Evolutionary conservation across 2,113 vertebrate genomes (phyloP), one percentile per base, ranked within the genome.

Genomic region (Podilymbus podiceps): DNA sequence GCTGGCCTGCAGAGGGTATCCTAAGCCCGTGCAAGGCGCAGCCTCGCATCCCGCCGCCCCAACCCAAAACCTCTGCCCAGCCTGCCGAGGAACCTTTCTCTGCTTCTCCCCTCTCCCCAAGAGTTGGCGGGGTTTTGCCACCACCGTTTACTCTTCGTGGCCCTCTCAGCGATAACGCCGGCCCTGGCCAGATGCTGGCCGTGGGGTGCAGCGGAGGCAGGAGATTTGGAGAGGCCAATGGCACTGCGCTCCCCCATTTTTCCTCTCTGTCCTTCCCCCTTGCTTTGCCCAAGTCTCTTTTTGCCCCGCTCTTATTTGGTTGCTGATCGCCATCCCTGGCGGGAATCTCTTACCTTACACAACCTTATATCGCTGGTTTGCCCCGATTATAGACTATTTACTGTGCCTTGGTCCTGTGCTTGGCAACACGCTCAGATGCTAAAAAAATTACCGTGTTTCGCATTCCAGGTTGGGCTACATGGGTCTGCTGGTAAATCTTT

Each of bases 1-100:
- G 6, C 58, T 30, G 81, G 89, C 93, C 96, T 96, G 95, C 78
- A 97, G 95, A 95, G 91, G 93, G 95, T 95, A 86, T 52, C 96
- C 95, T 96, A 95, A 95, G 63, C 75, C 90, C 8, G 5, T 50
- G 63, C 91, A 91, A 79, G 8, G 67, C 85, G 91, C 77, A 42
- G 53, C 64, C 47, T 86, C 15, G 0, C 17, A 9, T 40, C 53
- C 66, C 4, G 9, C 38, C 19, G 3, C 21, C 56, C 56, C 27
- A 17, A 67, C 52, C 73, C 49, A 18, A 56, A 71, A 44, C 11
- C 23, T 77, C 68, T 50, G 76, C 40, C 5, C 59, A 23, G 67
- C 17, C 67, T 35, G 9, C 1, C 1, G 1, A n/a, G 47, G 31
- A 33, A 4, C 2, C 0, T 31, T 67, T 35, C 56, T 53, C 16